phyloP scores from a whole-genome alignment of 2,113 vertebrate species.

The Propithecus coquereli region DNA sequence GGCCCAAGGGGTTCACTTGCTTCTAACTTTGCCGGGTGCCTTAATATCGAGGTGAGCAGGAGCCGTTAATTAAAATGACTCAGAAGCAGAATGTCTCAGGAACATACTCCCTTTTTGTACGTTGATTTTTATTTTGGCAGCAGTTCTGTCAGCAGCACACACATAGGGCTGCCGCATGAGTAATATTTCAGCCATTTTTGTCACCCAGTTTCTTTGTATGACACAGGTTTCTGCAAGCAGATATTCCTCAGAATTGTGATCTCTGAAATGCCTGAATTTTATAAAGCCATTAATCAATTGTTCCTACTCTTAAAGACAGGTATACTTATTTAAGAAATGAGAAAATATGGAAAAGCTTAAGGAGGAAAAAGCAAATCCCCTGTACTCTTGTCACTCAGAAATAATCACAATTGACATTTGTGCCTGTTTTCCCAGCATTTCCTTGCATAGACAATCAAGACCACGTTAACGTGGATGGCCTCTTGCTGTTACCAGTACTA shows the following conservation, averaged over 20 bases:
- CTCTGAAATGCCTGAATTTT: background rate
- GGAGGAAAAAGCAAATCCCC: background rate
- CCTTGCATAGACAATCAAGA: background rate
- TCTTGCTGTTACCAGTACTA: background rate
- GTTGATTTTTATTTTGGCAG: background rate
- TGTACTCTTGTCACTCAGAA: background rate
- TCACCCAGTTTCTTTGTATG: background rate
- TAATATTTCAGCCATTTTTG: background rate
- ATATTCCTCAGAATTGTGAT: background rate
- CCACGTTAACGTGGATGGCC: background rate
- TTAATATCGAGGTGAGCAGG: background rate
- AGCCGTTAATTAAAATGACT: background rate
- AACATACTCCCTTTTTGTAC: background rate
- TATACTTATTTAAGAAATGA: background rate
- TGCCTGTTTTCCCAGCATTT: background rate
- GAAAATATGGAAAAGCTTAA: background rate
- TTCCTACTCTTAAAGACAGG: background rate
- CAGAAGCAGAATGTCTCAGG: background rate
- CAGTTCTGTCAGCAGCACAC: background rate
- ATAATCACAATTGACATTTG: background rate
- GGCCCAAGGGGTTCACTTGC: background rate
- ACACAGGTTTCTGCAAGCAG: background rate
- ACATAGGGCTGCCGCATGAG: rapidly evolving
- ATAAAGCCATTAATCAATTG: background rate
- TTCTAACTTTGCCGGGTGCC: background rate